Evolutionary conservation across 2,888 invertebrate species (phyloP).

Genomic region (Gymnoscelis rufifasciata): DNA sequence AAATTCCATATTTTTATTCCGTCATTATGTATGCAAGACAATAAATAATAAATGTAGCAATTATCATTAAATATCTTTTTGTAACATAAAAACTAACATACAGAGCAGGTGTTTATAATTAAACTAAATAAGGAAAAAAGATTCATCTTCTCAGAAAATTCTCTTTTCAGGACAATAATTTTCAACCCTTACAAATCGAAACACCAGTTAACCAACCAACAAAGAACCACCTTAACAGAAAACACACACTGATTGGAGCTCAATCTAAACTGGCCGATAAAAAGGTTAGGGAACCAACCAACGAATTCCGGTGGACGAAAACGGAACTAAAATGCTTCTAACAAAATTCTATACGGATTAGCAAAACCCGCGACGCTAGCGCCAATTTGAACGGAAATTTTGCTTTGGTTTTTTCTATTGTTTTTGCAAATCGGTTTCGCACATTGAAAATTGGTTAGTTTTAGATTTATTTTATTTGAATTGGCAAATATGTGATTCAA

Average conservation of each 20-base stretch:
- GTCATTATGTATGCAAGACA: too few species aligned
- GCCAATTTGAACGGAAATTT: not conserved
- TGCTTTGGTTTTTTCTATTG: conserved; percentile 40
- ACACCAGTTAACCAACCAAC: not conserved
- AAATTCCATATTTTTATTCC: too few species aligned
- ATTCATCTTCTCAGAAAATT: not conserved
- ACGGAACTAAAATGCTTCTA: too few species aligned
- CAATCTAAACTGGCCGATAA: conserved; percentile 37
- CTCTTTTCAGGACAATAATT: too few species aligned
- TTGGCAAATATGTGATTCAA: conserved; percentile 35
- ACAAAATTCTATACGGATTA: too few species aligned
- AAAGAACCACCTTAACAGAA: not conserved
- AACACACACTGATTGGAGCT: conserved; percentile 7
- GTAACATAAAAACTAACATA: too few species aligned
- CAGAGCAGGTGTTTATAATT: too few species aligned
- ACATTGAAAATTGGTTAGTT: conserved; percentile 56
- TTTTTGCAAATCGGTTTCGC: conserved; percentile 54
- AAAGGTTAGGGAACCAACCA: conserved; percentile 38
- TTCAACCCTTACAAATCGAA: not conserved
- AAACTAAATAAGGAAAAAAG: too few species aligned
- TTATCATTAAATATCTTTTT: too few species aligned
- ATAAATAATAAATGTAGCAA: too few species aligned
- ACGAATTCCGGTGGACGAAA: too few species aligned
- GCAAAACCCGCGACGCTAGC: too few species aligned
- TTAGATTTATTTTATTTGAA: conserved; percentile 62